Base-by-base conservation (phyloP, 2,888 invertebrate species). In the Drosophila bunnanda region DNA sequence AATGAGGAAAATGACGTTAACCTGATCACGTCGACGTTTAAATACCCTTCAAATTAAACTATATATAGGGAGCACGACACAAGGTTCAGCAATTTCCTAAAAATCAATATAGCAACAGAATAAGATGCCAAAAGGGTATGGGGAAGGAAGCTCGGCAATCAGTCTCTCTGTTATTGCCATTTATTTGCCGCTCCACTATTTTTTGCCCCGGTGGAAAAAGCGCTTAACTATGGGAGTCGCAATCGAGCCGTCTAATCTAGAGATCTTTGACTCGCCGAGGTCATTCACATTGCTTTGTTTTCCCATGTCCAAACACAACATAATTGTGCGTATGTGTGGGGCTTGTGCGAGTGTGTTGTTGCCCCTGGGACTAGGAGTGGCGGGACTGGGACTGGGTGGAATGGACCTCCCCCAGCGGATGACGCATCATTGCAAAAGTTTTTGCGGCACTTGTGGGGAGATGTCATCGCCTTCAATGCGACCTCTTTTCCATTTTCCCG, bases 221-320 rank as follows among this genome's bases (percentile, higher is more conserved):
- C 59, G 46, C 43, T 60, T 44, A 48, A 65, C 75, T 54, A 56
- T 72, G 76, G 60, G 61, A 55, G 60, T 54, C 41, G 38, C 36
- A 50, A 59, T 52, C 36, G 46, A 54, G 69, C 39, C 72, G 32
- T 52, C 41, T 56, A 55, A 77, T 71, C 55, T 55, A 60, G 38
- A 77, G 73, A 82, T 75, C 82, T 85, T 75, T 78, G 68, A 73
- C 82, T 74, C 67, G 66, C 41, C 52, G 70, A 74, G 88, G 88
- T 85, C 88, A 82, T 85, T 88, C 82, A 73, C 86, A 54, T 81
- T 54, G 69, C 83, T 78, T 85, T 82, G 80, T 88, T 80, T 65
- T 67, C 55, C 71, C 67, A 66, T 78, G 73, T 70, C 88, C 68
- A 79, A 88, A 85, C 88, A 78, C 76, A 86, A 80, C 86, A 76